phyloP scores from a whole-genome alignment of 2,888 invertebrate species.

The Allolobophora icterica region DNA sequence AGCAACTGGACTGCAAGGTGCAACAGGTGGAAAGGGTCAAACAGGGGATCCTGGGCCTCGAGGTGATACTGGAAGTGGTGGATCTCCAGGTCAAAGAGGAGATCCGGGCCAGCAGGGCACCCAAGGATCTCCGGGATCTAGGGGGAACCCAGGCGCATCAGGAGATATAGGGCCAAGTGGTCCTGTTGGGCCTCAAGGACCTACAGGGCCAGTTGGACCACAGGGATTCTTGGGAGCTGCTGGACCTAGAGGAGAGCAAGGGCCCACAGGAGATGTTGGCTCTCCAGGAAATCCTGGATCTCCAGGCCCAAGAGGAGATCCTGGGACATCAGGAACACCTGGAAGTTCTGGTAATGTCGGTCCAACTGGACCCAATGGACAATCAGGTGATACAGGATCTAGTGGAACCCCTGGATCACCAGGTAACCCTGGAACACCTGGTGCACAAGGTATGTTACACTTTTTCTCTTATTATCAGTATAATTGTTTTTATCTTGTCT shows the following conservation, averaged over 20 bases:
- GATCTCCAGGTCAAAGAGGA: conserved; percentile 36
- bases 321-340: conserved; percentile 29
- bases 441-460: conserved; percentile 27
- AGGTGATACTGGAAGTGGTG: conserved; percentile 37
- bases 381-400: conserved; percentile 24
- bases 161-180: conserved; percentile 37
- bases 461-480: not conserved
- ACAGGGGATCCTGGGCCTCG: conserved; percentile 38
- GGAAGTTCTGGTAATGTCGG: conserved; percentile 38
- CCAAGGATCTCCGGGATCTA: conserved; percentile 51
- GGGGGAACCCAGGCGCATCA: conserved; percentile 44
- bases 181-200: conserved; percentile 26
- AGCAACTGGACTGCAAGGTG: conserved; percentile 31
- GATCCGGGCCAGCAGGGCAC: conserved; percentile 36
- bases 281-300: conserved; percentile 41
- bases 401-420: conserved; percentile 33
- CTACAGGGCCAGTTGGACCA: conserved; percentile 36
- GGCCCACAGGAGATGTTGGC: conserved; percentile 44
- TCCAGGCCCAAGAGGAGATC: conserved; percentile 37
- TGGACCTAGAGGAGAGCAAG: conserved; percentile 47
- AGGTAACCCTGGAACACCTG: conserved; percentile 21
- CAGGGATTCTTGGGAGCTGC: conserved; percentile 40
- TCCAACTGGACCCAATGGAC: conserved; percentile 27
- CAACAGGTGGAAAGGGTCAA: conserved; percentile 41
- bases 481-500: not conserved